Conservation (phyloP, 2,113 vertebrate species). For the Lampris incognitus region DNA sequence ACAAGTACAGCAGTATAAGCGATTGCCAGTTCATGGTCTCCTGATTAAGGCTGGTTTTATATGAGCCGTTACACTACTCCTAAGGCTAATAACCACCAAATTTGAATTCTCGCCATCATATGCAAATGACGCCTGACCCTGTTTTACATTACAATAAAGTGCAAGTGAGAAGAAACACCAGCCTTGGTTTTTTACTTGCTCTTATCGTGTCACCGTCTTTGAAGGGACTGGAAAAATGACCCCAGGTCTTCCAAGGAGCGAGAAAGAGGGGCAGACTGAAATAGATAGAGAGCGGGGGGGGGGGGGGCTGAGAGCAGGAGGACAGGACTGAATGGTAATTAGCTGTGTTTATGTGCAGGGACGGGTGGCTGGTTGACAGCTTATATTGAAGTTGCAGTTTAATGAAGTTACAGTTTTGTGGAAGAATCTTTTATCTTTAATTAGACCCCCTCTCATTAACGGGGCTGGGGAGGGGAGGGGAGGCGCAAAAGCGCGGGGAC, state of each 20-base stretch:
- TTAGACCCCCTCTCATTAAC: conserved; percentile 90
- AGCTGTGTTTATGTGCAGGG: conserved; percentile 82
- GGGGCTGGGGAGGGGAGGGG: conserved; percentile 80
- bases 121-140: background rate
- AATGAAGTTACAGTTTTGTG: conserved; percentile 82
- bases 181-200: conserved; percentile 30
- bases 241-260: conserved; percentile 34
- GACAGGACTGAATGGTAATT: conserved; percentile 76
- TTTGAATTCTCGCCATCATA: conserved; percentile 11
- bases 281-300: conserved; percentile 53
- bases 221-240: conserved; percentile 70
- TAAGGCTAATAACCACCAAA: conserved; percentile 20
- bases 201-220: conserved; percentile 51
- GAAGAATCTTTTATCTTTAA: conserved; percentile 80
- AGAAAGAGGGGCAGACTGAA: conserved; percentile 18
- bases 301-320: conserved; percentile 61
- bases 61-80: conserved; percentile 21
- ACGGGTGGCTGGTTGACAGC: conserved; percentile 81
- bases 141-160: conserved; percentile 24
- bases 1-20: conserved; percentile 21
- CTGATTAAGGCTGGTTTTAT: conserved; percentile 46
- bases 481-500: conserved; percentile 38
- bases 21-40: conserved; percentile 37
- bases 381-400: conserved; percentile 83
- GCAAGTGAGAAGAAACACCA: conserved; percentile 37